Base-by-base conservation (phyloP, 2,888 invertebrate genomes). In the Ctena decussata region DNA sequence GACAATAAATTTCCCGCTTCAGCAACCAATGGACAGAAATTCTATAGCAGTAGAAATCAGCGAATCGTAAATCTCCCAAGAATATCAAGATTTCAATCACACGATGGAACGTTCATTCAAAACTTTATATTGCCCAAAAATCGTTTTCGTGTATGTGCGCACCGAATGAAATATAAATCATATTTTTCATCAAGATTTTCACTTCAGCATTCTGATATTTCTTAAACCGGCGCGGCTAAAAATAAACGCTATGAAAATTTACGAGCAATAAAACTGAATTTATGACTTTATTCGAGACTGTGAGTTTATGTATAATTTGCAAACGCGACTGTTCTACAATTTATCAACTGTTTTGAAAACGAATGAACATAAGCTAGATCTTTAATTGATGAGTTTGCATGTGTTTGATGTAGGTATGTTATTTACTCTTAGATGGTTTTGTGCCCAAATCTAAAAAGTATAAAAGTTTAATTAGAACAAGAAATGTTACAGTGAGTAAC, bases 1-100 rank as follows among this genome's bases (percentile, higher is more conserved):
- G 60, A 65, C 30, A 65, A 84, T 86, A 86, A 84, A 84, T 86
- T 84, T 74, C 73, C 60, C 78, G 84, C 72, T 65, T 76, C 76
- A 72, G 44, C 57, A 73, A 53, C 24, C 41, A 49, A 70, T 44
- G 82, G 86, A 86, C 86, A 86, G 60, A 24, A 39, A 49, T 57
- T 75, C 79, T 69, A 84, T 86, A 81, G 81, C 75, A 77, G 74
- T 77, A 76, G 84, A 81, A 70, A 35, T 80, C 57, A 37, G 41
- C 49, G 79, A 73, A 73, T 65, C 44, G 79, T 86, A 86, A 86
- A 86, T 86, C 80, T 84, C 78, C 76, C 79, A 15, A 30, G 46
- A 44, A 35, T 24, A 41, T 46, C 72, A 39, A 11, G 72, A 72
- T 72, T 72, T 72, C 46, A 72, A 72, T 72, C 72, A 44, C 6